Evolutionary conservation across 2,888 invertebrate species (phyloP).

Genomic region (Pelosia muscerda): DNA sequence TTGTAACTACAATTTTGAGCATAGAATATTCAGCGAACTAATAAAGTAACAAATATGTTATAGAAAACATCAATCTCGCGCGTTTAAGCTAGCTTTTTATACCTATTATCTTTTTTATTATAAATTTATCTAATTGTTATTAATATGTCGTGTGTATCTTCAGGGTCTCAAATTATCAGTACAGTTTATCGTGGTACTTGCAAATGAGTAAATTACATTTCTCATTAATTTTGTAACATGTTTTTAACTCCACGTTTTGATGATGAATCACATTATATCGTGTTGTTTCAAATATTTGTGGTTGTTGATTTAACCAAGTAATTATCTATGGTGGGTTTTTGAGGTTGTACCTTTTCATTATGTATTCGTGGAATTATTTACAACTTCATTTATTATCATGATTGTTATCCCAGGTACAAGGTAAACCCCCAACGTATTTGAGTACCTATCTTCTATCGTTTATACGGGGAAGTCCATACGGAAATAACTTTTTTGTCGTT

Average conservation of each 20-base stretch:
- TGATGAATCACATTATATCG: constrained; percentile 1
- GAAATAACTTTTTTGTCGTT: too few relatives aligned
- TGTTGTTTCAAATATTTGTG: background rate
- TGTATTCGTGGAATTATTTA: constrained; percentile 1
- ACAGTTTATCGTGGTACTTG: background rate
- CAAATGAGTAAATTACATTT: background rate
- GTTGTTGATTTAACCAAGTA: background rate
- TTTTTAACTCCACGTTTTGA: background rate
- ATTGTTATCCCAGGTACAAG: background rate
- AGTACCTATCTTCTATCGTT: background rate
- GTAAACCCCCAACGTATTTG: background rate
- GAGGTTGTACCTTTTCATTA: background rate
- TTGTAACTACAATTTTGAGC: too few relatives aligned
- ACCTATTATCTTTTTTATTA: too few relatives aligned
- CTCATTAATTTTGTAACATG: background rate
- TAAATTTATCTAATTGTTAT: background rate
- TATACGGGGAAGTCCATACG: background rate
- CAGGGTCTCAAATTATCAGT: background rate
- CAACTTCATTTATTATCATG: background rate
- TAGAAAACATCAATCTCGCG: too few relatives aligned
- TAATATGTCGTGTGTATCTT: background rate
- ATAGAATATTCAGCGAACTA: too few relatives aligned
- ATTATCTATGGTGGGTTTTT: background rate
- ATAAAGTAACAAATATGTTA: too few relatives aligned
- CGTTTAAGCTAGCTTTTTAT: too few relatives aligned